Conservation (phyloP, 2,113 vertebrate species). For the Siniperca chuatsi region DNA sequence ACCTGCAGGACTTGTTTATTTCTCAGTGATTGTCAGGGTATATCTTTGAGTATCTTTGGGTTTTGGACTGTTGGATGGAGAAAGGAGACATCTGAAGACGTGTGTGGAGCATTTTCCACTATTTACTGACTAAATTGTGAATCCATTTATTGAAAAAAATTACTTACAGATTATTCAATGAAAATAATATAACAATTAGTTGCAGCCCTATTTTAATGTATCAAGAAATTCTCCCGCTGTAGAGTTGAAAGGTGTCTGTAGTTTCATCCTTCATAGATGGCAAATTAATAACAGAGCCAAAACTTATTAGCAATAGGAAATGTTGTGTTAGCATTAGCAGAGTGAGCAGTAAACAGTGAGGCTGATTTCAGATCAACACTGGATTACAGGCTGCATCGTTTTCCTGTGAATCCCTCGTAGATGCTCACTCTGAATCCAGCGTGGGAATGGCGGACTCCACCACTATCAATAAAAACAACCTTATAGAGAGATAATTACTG, state of each 20-base stretch:
- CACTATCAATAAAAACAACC: neutral
- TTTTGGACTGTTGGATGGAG: neutral
- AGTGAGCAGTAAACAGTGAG: neutral
- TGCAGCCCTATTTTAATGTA: neutral
- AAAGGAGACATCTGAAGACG: neutral
- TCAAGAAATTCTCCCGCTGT: neutral
- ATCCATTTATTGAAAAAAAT: neutral
- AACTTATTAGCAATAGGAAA: no score
- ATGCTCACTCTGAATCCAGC: neutral
- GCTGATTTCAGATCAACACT: neutral
- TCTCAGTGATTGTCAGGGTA: conserved; percentile 9
- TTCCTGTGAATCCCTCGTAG: neutral
- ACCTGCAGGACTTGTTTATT: conserved; percentile 33
- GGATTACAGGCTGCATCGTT: neutral
- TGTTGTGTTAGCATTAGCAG: neutral
- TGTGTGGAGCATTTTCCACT: neutral
- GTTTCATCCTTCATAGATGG: neutral
- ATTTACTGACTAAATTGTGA: no score
- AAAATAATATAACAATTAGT: no score
- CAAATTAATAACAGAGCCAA: neutral
- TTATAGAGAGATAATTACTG: neutral
- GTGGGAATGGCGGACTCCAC: neutral
- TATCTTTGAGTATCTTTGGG: neutral
- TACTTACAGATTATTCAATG: no score
- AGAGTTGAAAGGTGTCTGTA: neutral